Percentiles rank a stretch among this genome's conserved stretches.
phyloP scores from a whole-genome alignment of 2,797 vertebrate genomes.

The Luscinia luscinia region DNA sequence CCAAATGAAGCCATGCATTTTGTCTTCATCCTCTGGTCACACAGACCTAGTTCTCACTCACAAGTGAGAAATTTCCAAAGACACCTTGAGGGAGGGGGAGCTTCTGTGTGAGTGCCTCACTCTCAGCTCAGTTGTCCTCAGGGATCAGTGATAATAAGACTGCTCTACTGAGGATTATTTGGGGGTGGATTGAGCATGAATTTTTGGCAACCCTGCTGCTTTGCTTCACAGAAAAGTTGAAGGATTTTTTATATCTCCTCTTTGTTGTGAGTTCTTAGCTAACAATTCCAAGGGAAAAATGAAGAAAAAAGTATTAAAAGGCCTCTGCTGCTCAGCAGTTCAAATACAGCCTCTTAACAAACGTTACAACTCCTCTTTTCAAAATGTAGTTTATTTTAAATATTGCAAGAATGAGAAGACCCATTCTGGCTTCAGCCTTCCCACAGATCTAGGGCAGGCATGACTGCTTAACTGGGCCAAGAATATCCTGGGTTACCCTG shows the following conservation, averaged over 20 bases:
- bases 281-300: conserved; percentile 28
- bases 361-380: background rate
- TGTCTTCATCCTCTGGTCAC: background rate
- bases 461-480: background rate
- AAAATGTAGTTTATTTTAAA: background rate
- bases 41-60: background rate
- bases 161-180: background rate
- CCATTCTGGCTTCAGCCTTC: background rate
- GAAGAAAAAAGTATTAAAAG: background rate
- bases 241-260: conserved; percentile 20
- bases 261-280: conserved; percentile 1
- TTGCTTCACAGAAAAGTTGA: conserved; percentile 6
- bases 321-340: background rate
- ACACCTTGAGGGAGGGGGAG: conserved; percentile 7
- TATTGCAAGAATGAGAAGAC: background rate
- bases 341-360: background rate
- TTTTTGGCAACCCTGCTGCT: background rate
- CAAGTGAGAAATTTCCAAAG: background rate
- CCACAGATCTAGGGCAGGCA: background rate
- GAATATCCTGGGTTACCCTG: background rate
- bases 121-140: background rate
- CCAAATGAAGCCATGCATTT: conserved; percentile 14
- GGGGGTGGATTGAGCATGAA: background rate
- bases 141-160: conserved; percentile 8
- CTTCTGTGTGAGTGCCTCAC: background rate